Evolutionary conservation across 2,797 vertebrate species (phyloP), one percentile per base, ranked within the genome.

Genomic region (Arremon brunneinucha): DNA sequence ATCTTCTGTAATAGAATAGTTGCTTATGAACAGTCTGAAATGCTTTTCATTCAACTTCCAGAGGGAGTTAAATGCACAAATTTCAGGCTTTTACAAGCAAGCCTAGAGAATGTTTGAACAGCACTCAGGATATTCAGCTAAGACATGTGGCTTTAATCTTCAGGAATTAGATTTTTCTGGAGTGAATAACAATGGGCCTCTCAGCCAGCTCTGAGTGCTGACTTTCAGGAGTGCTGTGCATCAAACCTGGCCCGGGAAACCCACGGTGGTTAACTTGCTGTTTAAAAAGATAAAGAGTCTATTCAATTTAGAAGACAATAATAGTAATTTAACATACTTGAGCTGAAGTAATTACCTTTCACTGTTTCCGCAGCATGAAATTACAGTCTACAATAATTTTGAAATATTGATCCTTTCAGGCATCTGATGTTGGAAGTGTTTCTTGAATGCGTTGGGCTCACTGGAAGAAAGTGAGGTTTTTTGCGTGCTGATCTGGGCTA

Each of bases 271-370:
- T 97, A 97, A 97, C 87, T 87, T 85, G 75, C 88, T 57, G 27
- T 78, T 98, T 96, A 93, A 85, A 89, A 97, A 95, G 91, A 95
- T 94, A 96, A 97, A 97, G 91, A 97, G 78, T 87, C 94, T 94
- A 75, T 94, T 96, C 86, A 89, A 62, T 91, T 94, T 62, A 64
- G 83, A 91, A 92, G 72, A 92, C 83, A 96, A 96, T 97, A 97
- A 96, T 96, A 96, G 95, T 95, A 97, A 97, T 97, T 97, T 97
- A 90, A 93, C 90, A 41, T 87, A 95, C 96, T 96, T 95, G 81
- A 97, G 92, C 83, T 63, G 69, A 94, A 96, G 92, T 94, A 97
- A 97, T 97, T 97, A 97, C 96, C 89, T 97, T 96, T 70, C 50
- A 69, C 83, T 93, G 91, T 96, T 97, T 95, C 78, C 81, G 14